phyloP scores from a whole-genome alignment of 23 tunicate species.

The Trididemnum clinides region DNA sequence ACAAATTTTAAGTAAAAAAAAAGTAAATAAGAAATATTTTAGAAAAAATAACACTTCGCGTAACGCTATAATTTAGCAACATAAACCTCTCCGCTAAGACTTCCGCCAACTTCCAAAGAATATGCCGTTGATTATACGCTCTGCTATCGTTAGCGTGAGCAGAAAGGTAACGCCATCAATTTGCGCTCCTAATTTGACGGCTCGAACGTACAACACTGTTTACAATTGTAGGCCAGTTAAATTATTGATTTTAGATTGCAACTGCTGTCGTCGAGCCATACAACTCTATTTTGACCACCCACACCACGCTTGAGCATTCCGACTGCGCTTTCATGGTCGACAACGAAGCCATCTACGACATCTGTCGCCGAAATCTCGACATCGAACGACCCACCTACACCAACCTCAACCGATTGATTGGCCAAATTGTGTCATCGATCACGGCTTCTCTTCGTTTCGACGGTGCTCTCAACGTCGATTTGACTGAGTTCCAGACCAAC shows the following conservation, averaged over 20 bases:
- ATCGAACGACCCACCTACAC: conserved; percentile 99
- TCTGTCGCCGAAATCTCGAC: conserved; percentile 97
- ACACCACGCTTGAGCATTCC: conserved; percentile 98
- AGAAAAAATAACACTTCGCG: no score
- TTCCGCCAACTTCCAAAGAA: no score
- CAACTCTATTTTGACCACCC: conserved; percentile 98
- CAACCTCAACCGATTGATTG: conserved; percentile 91
- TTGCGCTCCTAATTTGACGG: no score
- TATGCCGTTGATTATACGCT: no score
- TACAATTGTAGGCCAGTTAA: no score
- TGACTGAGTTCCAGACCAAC: conserved; percentile 98
- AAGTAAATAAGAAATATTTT: no score
- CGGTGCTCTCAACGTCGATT: conserved; percentile 97
- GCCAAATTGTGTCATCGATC: conserved; percentile 94
- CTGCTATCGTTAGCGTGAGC: no score
- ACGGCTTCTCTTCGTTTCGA: conserved; percentile 95
- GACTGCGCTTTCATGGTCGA: conserved; percentile 99
- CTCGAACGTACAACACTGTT: no score
- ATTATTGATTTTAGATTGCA: conserved; percentile 83
- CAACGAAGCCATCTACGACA: conserved; percentile 99
- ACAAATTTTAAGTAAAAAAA: no score
- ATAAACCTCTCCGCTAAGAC: no score
- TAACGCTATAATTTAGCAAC: no score
- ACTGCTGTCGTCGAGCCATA: conserved; percentile 99
- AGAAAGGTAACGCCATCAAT: no score